Evolutionary conservation across 1,140 invertebrate species (phyloP).

Genomic region (Drosophila cardini): DNA sequence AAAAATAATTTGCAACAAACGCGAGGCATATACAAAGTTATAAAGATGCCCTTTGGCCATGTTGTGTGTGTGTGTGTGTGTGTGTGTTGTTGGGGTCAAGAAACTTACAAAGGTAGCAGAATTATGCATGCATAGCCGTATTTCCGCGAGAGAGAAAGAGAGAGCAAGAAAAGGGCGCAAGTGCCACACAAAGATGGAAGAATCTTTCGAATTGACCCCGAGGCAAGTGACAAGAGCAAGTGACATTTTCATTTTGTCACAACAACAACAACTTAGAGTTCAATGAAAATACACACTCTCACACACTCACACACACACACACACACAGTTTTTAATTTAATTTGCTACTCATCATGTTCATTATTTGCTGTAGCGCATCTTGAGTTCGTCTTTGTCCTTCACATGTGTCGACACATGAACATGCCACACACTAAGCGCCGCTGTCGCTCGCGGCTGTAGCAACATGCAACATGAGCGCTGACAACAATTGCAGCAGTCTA

Average conservation of each 20-base stretch:
- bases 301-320: no score
- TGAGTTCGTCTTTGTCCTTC: constrained; percentile 39
- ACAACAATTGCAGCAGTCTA: constrained; percentile 63
- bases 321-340: not conserved
- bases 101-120: constrained; percentile 44
- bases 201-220: not conserved
- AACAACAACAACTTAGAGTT: not conserved
- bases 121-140: constrained; percentile 8
- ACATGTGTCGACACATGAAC: constrained; percentile 1
- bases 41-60: constrained; percentile 58
- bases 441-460: constrained; percentile 10
- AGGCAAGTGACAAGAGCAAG: not conserved
- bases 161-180: constrained; percentile 21
- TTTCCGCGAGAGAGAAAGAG: not conserved
- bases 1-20: constrained; percentile 68
- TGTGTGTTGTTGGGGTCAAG: constrained; percentile 36
- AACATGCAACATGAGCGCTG: constrained; percentile 72
- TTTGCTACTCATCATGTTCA: not conserved
- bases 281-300: no score
- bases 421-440: constrained; percentile 72
- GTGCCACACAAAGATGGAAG: not conserved
- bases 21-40: constrained; percentile 30
- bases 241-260: not conserved
- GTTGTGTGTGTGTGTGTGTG: constrained; percentile 1
- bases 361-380: constrained; percentile 47